Percentiles rank a stretch among this genome's conserved stretches.
phyloP scores from a whole-genome alignment of 2,888 invertebrate genomes.

The Trachelus iudaicus region DNA sequence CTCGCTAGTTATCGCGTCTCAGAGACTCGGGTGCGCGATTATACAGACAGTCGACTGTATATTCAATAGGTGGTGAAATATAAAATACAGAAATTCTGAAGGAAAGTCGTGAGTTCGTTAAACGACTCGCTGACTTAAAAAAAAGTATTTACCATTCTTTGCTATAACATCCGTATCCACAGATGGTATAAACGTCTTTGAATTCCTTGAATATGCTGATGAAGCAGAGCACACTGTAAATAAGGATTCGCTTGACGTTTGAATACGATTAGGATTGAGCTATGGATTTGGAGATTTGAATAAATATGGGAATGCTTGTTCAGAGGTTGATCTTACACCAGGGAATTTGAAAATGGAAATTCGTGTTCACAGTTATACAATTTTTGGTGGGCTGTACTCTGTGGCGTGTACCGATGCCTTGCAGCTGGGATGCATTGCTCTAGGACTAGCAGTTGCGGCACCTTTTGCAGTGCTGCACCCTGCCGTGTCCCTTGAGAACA shows the following conservation, averaged over 20 bases:
- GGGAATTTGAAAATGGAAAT: not conserved
- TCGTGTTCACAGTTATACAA: slow-evolving; percentile 69
- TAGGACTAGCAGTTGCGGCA: slow-evolving; percentile 75
- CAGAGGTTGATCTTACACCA: not conserved
- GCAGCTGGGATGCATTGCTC: slow-evolving; percentile 74
- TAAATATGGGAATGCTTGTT: not conserved
- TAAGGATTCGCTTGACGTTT: not conserved
- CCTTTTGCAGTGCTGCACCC: slow-evolving; percentile 72
- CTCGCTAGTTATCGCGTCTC: not conserved
- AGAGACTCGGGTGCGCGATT: not conserved
- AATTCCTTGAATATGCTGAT: not conserved
- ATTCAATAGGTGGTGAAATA: not conserved
- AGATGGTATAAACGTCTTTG: not conserved
- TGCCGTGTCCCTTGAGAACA: slow-evolving; percentile 65
- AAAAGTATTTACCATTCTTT: not conserved
- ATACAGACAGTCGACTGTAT: not conserved
- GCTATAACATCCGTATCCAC: not conserved
- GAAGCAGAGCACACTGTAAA: not conserved
- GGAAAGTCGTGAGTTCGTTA: not conserved
- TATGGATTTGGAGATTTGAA: not conserved
- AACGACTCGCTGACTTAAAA: not conserved
- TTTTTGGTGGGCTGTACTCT: slow-evolving; percentile 77
- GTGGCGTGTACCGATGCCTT: slow-evolving; percentile 80
- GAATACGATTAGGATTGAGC: not conserved
- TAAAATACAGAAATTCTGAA: not conserved